Percentiles rank a stretch among this genome's conserved stretches.
Conservation (phyloP, 1,140 invertebrate species). For the Dryas iulia region DNA sequence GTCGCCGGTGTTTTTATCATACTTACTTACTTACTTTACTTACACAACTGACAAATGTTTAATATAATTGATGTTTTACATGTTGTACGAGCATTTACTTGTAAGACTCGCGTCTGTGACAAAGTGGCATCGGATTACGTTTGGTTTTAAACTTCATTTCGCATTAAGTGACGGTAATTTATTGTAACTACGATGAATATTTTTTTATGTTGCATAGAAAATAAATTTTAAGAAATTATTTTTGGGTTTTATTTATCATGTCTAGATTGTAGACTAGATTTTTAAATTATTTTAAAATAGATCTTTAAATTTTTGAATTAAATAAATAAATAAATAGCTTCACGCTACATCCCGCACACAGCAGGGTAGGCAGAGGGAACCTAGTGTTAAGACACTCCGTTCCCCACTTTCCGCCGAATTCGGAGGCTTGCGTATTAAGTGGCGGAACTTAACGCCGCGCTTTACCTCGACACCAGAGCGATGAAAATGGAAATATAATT, state of each 20-base stretch:
- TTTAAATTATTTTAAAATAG: too few species aligned
- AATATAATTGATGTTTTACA: not conserved
- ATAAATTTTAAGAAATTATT: conserved; percentile 79
- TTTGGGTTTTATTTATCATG: conserved; percentile 43
- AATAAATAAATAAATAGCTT: too few species aligned
- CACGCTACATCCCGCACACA: too few species aligned
- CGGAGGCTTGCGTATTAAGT: too few species aligned
- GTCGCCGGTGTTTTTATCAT: not conserved
- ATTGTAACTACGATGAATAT: conserved; percentile 79
- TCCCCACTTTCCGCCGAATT: too few species aligned
- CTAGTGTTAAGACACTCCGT: too few species aligned
- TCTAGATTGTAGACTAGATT: too few species aligned
- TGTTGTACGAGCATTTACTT: not conserved
- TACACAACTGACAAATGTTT: not conserved
- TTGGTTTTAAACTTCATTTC: conserved; percentile 69
- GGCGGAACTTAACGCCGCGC: too few species aligned
- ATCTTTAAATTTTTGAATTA: too few species aligned
- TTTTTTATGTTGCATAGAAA: conserved; percentile 81
- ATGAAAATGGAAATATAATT: too few species aligned
- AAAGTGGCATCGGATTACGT: conserved; percentile 27
- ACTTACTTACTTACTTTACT: not conserved
- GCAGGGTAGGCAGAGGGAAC: too few species aligned
- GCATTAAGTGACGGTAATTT: conserved; percentile 79
- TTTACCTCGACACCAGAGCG: too few species aligned
- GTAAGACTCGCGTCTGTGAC: conserved; percentile 2